phyloP scores from a whole-genome alignment of 2,113 vertebrate genomes.

The Asarcornis scutulata region DNA sequence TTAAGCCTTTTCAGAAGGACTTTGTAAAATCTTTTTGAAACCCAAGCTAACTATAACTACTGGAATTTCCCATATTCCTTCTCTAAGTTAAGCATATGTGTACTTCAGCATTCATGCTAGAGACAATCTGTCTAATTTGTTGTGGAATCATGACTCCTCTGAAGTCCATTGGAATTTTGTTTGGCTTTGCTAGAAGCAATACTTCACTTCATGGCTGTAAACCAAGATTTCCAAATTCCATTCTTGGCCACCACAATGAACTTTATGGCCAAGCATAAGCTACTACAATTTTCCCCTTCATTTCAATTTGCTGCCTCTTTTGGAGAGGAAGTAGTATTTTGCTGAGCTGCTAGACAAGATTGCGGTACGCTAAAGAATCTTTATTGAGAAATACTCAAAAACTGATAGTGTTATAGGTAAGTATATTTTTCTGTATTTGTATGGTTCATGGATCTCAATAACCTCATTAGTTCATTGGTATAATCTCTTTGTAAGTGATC shows the following conservation, averaged over 20 bases:
- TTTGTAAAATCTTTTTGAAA: background rate
- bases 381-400: background rate
- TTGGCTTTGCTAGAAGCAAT: constrained; percentile 45
- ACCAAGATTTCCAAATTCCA: constrained; percentile 10
- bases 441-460: background rate
- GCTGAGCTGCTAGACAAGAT: background rate
- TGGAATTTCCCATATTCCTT: constrained; percentile 27
- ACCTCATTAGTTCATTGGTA: background rate
- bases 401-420: background rate
- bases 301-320: background rate
- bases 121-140: constrained; percentile 25
- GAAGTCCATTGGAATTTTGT: constrained; percentile 47
- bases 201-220: constrained; percentile 5
- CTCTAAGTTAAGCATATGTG: background rate
- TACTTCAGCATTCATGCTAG: background rate
- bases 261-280: constrained; percentile 9
- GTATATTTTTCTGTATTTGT: background rate
- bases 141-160: constrained; percentile 33
- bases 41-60: background rate
- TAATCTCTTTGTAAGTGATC: background rate
- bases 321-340: background rate
- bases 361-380: background rate
- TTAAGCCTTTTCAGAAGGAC: background rate
- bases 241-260: background rate
- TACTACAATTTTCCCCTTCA: background rate